phyloP scores from a whole-genome alignment of 2,888 invertebrate species.

The Cactoblastis cactorum region DNA sequence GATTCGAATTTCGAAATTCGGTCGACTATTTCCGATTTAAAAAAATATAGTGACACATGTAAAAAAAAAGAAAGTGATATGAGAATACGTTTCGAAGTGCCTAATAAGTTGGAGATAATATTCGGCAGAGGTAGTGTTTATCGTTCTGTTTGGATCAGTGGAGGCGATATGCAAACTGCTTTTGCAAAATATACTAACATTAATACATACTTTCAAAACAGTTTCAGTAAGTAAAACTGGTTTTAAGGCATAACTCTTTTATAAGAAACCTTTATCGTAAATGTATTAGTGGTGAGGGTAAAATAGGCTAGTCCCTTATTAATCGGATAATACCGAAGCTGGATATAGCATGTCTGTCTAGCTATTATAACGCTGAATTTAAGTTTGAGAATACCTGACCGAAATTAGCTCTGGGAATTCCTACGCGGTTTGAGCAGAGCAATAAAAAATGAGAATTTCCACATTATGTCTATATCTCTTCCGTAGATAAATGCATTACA shows the following conservation, averaged over 20 bases:
- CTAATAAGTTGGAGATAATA: constrained; percentile 74
- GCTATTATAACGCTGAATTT: neutral
- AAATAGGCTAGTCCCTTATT: constrained; percentile 34
- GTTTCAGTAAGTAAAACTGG: constrained; percentile 1
- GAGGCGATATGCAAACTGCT: constrained; percentile 10
- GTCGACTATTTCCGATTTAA: constrained; percentile 32
- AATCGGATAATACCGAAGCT: neutral
- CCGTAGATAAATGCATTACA: no score
- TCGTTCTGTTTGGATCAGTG: constrained; percentile 31
- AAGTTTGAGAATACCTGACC: constrained; percentile 1
- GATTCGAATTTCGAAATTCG: constrained; percentile 32
- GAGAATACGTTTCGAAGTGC: constrained; percentile 74
- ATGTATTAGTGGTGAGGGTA: neutral
- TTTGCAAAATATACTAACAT: constrained; percentile 11
- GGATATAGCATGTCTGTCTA: neutral
- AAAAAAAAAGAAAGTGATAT: constrained; percentile 53
- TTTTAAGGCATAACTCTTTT: neutral
- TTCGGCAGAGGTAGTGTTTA: constrained; percentile 62
- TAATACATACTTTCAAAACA: constrained; percentile 4
- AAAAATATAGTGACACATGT: constrained; percentile 38
- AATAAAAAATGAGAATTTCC: no score
- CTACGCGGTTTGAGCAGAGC: no score
- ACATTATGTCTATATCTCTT: no score
- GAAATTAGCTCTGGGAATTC: constrained; percentile 2
- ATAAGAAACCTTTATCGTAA: neutral